A percentile compares a stretch with the other conserved stretches of the same genome.
phyloP scores from a whole-genome alignment of 2,113 vertebrate genomes.

The Pristiophorus japonicus region DNA sequence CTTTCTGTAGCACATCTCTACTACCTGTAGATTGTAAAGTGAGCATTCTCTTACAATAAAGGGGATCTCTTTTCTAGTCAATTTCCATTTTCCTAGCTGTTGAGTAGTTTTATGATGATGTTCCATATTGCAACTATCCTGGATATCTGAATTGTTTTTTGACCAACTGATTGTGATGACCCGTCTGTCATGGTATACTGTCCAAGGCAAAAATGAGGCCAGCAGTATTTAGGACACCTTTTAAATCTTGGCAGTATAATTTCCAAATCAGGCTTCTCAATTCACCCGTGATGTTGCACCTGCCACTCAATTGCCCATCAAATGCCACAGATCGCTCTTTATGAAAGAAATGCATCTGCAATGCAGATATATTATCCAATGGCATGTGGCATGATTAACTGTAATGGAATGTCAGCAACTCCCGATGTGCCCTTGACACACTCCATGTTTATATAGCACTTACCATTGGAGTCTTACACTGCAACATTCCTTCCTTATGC shows the following conservation, averaged over 20 bases:
- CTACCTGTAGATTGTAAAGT: neutral
- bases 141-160: neutral
- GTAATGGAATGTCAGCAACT: neutral
- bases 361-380: no score
- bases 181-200: neutral
- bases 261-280: neutral
- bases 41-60: neutral
- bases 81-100: neutral
- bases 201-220: neutral
- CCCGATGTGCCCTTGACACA: neutral
- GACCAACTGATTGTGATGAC: neutral
- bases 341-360: neutral
- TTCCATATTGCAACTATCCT: neutral
- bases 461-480: neutral
- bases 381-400: neutral
- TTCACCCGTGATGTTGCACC: neutral
- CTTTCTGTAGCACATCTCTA: neutral
- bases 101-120: neutral
- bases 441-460: neutral
- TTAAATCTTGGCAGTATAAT: no score
- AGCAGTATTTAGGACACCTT: neutral
- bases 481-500: neutral
- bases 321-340: neutral
- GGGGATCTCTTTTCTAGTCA: neutral
- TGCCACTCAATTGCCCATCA: neutral